phyloP scores from a whole-genome alignment of 2,888 invertebrate genomes.

The Drosophila kuntzei region DNA sequence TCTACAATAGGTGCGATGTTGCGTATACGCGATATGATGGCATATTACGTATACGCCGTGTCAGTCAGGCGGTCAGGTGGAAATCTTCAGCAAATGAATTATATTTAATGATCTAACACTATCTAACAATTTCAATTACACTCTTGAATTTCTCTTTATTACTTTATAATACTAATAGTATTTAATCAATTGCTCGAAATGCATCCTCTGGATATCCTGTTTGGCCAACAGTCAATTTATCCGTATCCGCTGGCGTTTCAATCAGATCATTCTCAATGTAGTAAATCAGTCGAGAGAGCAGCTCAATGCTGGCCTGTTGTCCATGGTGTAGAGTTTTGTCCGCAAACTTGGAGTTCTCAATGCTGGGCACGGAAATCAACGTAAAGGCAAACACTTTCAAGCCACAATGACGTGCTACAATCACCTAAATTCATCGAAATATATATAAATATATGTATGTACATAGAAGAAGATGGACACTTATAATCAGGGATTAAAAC shows the following conservation, averaged over 20 bases:
- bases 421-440: slow-evolving; percentile 68
- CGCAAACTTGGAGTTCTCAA: slow-evolving; percentile 87
- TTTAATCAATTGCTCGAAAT: slow-evolving; percentile 1
- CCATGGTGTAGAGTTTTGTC: slow-evolving; percentile 86
- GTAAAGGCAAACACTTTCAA: slow-evolving; percentile 95
- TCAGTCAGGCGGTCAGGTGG: not conserved
- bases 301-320: slow-evolving; percentile 88
- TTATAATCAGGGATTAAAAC: too few species aligned
- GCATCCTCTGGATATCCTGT: slow-evolving; percentile 5
- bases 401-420: slow-evolving; percentile 96
- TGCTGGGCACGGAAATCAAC: slow-evolving; percentile 90
- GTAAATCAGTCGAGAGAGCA: slow-evolving; percentile 88
- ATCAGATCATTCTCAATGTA: slow-evolving; percentile 64
- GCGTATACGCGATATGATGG: slow-evolving; percentile 37
- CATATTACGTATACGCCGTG: slow-evolving; percentile 18
- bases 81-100: not conserved
- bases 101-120: not conserved
- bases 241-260: not conserved
- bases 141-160: not conserved
- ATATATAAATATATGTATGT: too few species aligned
- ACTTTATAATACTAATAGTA: too few species aligned
- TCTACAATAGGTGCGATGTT: slow-evolving; percentile 24
- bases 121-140: slow-evolving; percentile 12
- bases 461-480: too few species aligned
- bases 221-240: not conserved